Conservation (phyloP, 1,140 invertebrate species). For the Drosophila ambigua region DNA sequence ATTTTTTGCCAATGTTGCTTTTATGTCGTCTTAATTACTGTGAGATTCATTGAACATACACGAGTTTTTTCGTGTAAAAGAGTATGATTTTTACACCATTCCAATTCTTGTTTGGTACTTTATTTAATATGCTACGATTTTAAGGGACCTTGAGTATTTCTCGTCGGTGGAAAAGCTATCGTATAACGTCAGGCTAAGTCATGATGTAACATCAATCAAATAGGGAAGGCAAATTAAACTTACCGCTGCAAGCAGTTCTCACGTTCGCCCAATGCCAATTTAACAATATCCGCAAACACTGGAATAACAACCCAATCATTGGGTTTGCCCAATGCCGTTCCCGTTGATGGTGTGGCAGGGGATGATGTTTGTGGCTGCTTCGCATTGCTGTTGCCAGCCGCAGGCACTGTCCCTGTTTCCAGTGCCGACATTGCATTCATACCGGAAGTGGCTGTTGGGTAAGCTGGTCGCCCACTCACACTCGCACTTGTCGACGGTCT, state of each 20-base stretch:
- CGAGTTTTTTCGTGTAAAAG: too few relatives aligned
- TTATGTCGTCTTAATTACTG: too few relatives aligned
- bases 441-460: slow-evolving; percentile 57
- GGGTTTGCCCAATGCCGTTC: slow-evolving; percentile 48
- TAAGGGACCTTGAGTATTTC: background rate
- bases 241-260: slow-evolving; percentile 80
- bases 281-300: slow-evolving; percentile 83
- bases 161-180: background rate
- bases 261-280: slow-evolving; percentile 78
- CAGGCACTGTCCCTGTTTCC: slow-evolving; percentile 27
- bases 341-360: slow-evolving; percentile 32
- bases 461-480: slow-evolving; percentile 35
- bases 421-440: slow-evolving; percentile 35
- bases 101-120: too few relatives aligned
- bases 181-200: background rate
- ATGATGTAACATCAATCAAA: slow-evolving; percentile 38
- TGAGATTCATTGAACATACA: too few relatives aligned
- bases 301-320: slow-evolving; percentile 84
- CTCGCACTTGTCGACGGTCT: slow-evolving; percentile 34
- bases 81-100: too few relatives aligned
- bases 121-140: too few relatives aligned
- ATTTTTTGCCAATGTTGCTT: background rate
- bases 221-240: slow-evolving; percentile 38
- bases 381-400: slow-evolving; percentile 37
- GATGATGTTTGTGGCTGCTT: slow-evolving; percentile 11